phyloP scores from a whole-genome alignment of 2,113 vertebrate genomes.

The Petromus typicus region DNA sequence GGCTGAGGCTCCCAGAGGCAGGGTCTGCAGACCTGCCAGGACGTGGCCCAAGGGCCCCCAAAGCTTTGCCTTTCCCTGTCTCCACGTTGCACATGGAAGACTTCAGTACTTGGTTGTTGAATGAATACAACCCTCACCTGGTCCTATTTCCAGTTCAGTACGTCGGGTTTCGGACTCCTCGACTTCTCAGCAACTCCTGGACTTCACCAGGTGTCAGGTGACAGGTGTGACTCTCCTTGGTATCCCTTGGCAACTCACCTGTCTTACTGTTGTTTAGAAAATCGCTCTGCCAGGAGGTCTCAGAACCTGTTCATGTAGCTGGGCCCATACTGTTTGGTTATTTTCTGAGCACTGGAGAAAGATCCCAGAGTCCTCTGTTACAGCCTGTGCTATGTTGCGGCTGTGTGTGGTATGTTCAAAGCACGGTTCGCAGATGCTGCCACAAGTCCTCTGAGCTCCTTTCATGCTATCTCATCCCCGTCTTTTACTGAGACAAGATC shows the following conservation, averaged over 20 bases:
- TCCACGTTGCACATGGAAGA: fast-evolving
- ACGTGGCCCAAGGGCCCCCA: neutral
- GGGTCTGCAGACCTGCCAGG: no score
- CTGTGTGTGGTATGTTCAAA: neutral
- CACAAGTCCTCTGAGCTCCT: neutral
- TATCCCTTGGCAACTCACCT: neutral
- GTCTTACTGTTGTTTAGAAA: neutral
- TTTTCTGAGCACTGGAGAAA: neutral
- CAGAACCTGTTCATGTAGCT: neutral
- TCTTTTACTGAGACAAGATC: neutral
- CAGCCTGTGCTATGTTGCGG: neutral
- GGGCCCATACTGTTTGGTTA: neutral
- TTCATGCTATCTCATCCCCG: neutral
- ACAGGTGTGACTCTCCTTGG: neutral
- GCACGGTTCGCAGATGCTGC: fast-evolving
- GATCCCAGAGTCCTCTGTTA: neutral
- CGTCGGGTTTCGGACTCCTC: neutral
- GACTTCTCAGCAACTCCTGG: neutral
- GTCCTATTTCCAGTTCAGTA: neutral
- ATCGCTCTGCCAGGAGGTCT: neutral
- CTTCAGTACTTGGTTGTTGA: neutral
- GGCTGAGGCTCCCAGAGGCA: neutral
- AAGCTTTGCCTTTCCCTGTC: fast-evolving
- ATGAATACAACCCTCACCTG: neutral
- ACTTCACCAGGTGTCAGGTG: neutral